Conservation (phyloP, 2,797 vertebrate species). For the Gobionotothen gibberifrons region DNA sequence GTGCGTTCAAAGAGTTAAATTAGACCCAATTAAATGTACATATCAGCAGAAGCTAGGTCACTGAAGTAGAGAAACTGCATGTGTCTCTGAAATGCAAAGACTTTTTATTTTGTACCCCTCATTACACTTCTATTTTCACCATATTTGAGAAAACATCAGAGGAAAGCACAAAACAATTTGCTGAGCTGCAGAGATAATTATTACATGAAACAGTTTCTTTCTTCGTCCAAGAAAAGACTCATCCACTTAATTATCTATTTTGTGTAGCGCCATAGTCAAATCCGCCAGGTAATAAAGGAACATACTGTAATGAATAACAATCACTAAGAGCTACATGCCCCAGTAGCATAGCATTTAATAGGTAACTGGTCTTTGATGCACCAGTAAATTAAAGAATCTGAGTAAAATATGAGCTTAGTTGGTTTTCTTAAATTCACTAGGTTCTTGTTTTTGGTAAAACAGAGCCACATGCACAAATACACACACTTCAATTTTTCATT, state of each 20-base stretch:
- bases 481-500: slow-evolving; percentile 15
- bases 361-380: not conserved
- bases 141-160: slow-evolving; percentile 68
- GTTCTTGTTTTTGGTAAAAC: not conserved
- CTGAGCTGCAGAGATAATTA: slow-evolving; percentile 74
- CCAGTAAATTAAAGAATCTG: not conserved
- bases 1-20: slow-evolving; percentile 47
- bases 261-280: slow-evolving; percentile 42
- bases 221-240: slow-evolving; percentile 28
- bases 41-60: slow-evolving; percentile 65
- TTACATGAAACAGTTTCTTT: slow-evolving; percentile 52
- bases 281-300: slow-evolving; percentile 39
- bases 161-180: slow-evolving; percentile 65
- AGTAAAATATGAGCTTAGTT: not conserved
- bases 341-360: slow-evolving; percentile 23
- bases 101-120: slow-evolving; percentile 68
- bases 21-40: slow-evolving; percentile 71
- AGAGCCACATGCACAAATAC: slow-evolving; percentile 1
- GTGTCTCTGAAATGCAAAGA: slow-evolving; percentile 72
- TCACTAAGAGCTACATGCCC: slow-evolving; percentile 15
- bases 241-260: slow-evolving; percentile 46
- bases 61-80: slow-evolving; percentile 50
- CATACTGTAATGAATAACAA: slow-evolving; percentile 25
- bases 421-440: slow-evolving; percentile 22
- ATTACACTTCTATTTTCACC: slow-evolving; percentile 69